phyloP scores from a whole-genome alignment of 1,140 invertebrate genomes.

The Panagrolaimus sp. region DNA sequence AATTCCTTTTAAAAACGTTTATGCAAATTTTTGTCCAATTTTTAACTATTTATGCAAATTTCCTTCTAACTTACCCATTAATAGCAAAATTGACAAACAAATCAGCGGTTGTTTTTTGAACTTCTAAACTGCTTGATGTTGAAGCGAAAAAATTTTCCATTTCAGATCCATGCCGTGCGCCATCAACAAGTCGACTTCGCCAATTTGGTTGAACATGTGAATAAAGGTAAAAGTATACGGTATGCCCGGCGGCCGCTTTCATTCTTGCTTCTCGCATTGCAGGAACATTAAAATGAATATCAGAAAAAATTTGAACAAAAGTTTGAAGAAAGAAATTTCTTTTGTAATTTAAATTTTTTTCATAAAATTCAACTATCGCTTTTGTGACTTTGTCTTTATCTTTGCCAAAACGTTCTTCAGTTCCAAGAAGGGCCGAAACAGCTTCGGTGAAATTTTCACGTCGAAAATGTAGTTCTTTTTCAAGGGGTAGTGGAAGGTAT shows the following conservation, averaged over 20 bases:
- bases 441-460: not conserved
- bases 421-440: not conserved
- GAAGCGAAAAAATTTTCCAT: not conserved
- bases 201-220: not conserved
- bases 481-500: not conserved
- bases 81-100: not conserved
- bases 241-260: not conserved
- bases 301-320: not conserved
- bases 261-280: not conserved
- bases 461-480: not conserved
- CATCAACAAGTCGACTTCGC: not conserved
- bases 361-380: not conserved
- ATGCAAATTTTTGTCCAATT: not conserved
- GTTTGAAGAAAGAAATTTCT: not conserved
- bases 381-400: not conserved
- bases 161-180: not conserved
- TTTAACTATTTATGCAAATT: not conserved
- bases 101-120: not conserved
- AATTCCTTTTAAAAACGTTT: not conserved
- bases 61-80: no score
- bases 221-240: not conserved
- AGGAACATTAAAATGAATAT: slow-evolving; percentile 5
- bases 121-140: not conserved
- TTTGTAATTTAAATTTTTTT: not conserved
- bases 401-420: not conserved